Base-by-base conservation (phyloP, 2,888 invertebrate genomes). In the Synergus gifuensis region DNA sequence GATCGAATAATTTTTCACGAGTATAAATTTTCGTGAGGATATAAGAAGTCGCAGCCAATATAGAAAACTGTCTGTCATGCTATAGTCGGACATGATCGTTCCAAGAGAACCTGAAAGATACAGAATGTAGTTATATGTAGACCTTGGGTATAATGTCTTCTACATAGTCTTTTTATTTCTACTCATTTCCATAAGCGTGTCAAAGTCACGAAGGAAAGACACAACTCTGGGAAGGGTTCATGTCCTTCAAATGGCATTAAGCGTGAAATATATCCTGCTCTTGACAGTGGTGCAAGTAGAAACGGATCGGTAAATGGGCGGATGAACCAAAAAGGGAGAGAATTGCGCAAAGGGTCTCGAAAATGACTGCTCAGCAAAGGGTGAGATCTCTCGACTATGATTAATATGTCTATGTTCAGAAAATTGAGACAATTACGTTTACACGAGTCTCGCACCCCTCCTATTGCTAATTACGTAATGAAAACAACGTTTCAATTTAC, bases 211-310 rank as follows among this genome's bases (percentile, higher is more conserved):
- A 4, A 54, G 54, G 4, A 73, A 54, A 73, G 73, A 73, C 73
- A 73, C 73, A 40, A 73, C 40, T 73, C 54, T 73, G n/a, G 36
- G 73, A 49, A 8, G 49, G 69, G 49, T 49, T 8, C n/a, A 54
- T 40, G 73, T 73, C 73, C 54, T 73, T 73, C 73, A 73, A 58
- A 54, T 73, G 73, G 54, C 73, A 54, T 73, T 73, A 73, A 58
- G 73, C 73, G 54, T 73, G 73, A 73, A 73, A 73, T 73, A 73
- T 73, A 73, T 58, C 73, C 73, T 73, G 73, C 54, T 58, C 73
- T 58, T 73, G 73, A 73, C 73, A 73, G 54, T 73, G 36, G 54
- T 73, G 73, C 73, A 73, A 73, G 73, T 73, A 54, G 73, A 73
- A 73, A 73, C 36, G 73, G 73, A 54, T 73, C 54, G 28, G 49